These are phyloP conservation scores for Eurypyga helias DNA, from an alignment of 2,113 vertebrate species.

Conservation along the genomic window DNA sequence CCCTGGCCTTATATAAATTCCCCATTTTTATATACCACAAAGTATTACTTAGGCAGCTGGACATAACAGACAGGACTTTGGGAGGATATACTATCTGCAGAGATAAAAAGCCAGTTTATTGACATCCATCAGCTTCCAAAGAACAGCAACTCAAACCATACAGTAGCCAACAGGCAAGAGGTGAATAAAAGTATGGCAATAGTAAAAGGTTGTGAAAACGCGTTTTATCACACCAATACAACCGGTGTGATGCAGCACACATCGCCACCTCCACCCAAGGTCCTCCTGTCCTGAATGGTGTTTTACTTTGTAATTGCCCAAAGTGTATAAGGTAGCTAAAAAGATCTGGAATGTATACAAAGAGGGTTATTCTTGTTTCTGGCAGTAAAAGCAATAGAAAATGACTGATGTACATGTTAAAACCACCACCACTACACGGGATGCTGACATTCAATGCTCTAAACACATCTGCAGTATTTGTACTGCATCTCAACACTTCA, in stretches of 20 bases:
- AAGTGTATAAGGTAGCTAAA: background rate
- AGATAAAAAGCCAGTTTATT: background rate
- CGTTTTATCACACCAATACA: background rate
- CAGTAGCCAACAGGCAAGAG: background rate
- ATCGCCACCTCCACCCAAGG: background rate
- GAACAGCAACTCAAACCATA: background rate
- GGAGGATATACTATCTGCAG: background rate
- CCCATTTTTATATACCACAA: background rate
- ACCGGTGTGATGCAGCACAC: fast-evolving
- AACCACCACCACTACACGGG: background rate
- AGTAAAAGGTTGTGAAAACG: background rate
- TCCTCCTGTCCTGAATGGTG: background rate
- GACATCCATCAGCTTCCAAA: background rate
- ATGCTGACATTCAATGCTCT: background rate
- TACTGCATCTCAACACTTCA: background rate
- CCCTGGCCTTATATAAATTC: background rate
- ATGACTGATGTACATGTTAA: background rate
- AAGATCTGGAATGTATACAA: background rate
- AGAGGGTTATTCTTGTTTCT: background rate
- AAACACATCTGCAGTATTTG: background rate
- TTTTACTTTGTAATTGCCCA: background rate
- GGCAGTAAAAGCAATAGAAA: background rate
- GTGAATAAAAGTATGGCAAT: background rate
- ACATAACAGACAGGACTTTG: fast-evolving
- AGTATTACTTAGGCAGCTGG: background rate